These are phyloP conservation scores for Capreolus pygargus DNA, from an alignment of 2,113 vertebrate species.

Conservation along the genomic window DNA sequence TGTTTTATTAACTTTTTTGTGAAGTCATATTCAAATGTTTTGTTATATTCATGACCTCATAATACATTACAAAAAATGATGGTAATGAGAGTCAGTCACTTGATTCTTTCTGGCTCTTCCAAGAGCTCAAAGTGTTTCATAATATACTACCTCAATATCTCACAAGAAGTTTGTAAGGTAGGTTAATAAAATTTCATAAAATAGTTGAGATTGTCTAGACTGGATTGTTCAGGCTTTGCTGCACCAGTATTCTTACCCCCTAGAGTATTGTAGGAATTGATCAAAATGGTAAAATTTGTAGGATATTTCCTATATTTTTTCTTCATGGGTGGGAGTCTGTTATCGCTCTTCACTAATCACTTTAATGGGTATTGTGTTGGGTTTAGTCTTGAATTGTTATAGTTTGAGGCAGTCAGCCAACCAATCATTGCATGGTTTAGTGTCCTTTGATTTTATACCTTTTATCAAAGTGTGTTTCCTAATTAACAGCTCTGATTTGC, in stretches of 20 bases:
- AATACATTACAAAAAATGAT: constrained; percentile 3
- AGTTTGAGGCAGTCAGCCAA: not conserved
- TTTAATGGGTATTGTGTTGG: not conserved
- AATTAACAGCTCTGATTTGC: not conserved
- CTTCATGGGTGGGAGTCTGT: not conserved
- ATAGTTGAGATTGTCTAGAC: not conserved
- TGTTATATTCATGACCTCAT: not conserved
- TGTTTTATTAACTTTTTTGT: not conserved
- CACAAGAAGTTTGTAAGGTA: constrained; percentile 36
- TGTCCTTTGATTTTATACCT: not conserved
- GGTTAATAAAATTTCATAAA: constrained; percentile 37
- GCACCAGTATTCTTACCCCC: not conserved
- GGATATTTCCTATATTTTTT: not conserved
- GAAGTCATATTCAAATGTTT: not conserved
- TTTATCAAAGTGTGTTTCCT: not conserved
- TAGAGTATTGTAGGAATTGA: not conserved
- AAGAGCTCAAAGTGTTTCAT: constrained; percentile 23
- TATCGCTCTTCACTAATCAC: not conserved
- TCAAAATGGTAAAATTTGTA: not conserved
- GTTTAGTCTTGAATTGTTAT: constrained; percentile 4
- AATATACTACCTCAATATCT: not conserved
- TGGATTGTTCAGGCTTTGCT: not conserved
- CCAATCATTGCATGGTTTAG: not conserved
- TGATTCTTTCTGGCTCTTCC: constrained; percentile 24
- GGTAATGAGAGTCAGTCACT: not conserved